Conservation (phyloP, 2,113 vertebrate species). For the Leptosomus discolor region DNA sequence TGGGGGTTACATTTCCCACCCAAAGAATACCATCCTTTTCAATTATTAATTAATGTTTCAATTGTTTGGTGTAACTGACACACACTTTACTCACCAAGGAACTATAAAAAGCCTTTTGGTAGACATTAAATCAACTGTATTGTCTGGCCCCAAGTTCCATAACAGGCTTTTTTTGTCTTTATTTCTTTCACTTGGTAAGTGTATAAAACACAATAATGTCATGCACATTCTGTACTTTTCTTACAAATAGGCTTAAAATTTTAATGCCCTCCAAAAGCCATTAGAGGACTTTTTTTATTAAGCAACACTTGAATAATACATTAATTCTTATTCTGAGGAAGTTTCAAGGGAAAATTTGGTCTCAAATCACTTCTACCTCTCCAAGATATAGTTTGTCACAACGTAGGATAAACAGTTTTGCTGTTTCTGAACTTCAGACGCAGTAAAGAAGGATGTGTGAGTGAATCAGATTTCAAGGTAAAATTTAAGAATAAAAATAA, state of each 20-base stretch:
- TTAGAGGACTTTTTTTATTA: neutral
- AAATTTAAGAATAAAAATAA: neutral
- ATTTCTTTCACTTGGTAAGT: neutral
- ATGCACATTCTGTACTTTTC: neutral
- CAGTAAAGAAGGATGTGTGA: neutral
- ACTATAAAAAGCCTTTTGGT: neutral
- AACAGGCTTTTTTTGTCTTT: neutral
- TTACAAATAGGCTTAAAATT: slow-evolving; percentile 1
- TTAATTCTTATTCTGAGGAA: neutral
- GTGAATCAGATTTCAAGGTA: neutral
- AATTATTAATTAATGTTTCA: slow-evolving; percentile 29
- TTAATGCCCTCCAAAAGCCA: neutral
- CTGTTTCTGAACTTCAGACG: neutral
- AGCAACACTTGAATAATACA: slow-evolving; percentile 7
- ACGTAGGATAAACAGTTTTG: neutral
- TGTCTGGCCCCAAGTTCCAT: neutral
- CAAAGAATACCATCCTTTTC: neutral
- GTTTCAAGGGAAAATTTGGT: neutral
- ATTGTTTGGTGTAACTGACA: neutral
- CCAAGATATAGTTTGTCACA: neutral
- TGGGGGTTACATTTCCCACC: neutral
- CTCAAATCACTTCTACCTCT: neutral
- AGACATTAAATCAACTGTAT: neutral
- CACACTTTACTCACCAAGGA: neutral
- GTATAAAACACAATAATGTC: neutral